Base-by-base conservation (phyloP, 1,140 invertebrate genomes). In the Tetranychus cinnabarinus region DNA sequence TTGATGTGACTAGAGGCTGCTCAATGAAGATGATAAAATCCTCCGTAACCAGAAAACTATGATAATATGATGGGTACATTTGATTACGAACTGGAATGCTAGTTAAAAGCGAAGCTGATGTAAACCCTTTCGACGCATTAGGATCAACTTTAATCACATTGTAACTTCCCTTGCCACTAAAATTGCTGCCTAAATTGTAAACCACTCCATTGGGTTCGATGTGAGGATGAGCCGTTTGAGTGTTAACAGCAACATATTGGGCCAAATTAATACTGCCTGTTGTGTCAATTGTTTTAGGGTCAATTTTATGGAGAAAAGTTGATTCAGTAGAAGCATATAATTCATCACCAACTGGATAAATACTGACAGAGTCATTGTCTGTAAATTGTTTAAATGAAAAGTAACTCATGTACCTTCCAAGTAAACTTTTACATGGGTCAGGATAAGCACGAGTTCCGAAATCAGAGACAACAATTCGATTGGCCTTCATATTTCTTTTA, bases 11-110 rank as follows among this genome's bases (percentile, higher is more conserved):
- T 35, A 89, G 64, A 0, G 86, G 85, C 70, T 88, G 86, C 69
- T 90, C 87, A 7, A 89, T 77, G 58, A 89, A 80, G 36, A 90
- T 77, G 69, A 82, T 86, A 70, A 82, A 89, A 68, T 86, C 83
- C 37, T 85, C 79, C 0, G 86, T 86, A 36, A 89, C 77, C 15
- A 83, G 84, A 73, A 90, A 91, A 10, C 84, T 85, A 68, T 91
- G 88, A 82, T 88, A 88, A 62, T 91, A 91, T 0, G 81, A 79
- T 0, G 85, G 84, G 72, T 86, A 77, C 4, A 86, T 67, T 3
- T 76, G 71, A 82, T 85, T 87, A 61, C 84, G 75, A 7, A 82
- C 79, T 1, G 81, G 82, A 61, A 88, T 67, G 2, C 73, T 76
- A 7, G 78, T 81, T n/a, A 86, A 78, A 48, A 84, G 77, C 59